Percentiles rank a stretch among this genome's conserved stretches.
phyloP scores from a whole-genome alignment of 1,140 invertebrate species.

The Euborellia annulipes region DNA sequence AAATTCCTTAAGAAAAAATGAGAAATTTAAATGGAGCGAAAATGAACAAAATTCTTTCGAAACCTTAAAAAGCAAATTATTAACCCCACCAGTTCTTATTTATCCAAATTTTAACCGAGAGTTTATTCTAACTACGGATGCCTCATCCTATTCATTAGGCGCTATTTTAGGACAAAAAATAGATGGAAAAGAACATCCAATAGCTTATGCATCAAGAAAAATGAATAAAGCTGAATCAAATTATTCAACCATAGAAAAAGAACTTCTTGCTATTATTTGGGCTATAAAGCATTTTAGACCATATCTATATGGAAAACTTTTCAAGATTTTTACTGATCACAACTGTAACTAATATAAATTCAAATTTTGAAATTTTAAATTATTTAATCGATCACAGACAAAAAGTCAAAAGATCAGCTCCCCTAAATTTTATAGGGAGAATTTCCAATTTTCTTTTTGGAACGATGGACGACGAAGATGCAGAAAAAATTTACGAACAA shows the following conservation, averaged over 20 bases:
- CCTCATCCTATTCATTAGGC: constrained; percentile 15
- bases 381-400: no score
- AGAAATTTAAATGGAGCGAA: constrained; percentile 9
- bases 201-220: constrained; percentile 18
- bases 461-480: no score
- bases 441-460: no score
- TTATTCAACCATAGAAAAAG: constrained; percentile 25
- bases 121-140: constrained; percentile 22
- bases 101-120: constrained; percentile 19
- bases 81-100: constrained; percentile 12
- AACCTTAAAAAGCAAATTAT: constrained; percentile 12
- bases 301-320: constrained; percentile 31
- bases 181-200: constrained; percentile 12
- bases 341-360: no score
- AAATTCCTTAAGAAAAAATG: constrained; percentile 18
- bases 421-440: no score
- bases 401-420: no score
- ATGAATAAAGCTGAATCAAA: constrained; percentile 18
- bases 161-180: constrained; percentile 17
- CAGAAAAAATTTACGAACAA: no score
- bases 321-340: constrained; percentile 35
- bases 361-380: no score
- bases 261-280: constrained; percentile 27
- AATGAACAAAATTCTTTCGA: constrained; percentile 8
- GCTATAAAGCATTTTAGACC: constrained; percentile 28